These are phyloP conservation scores for Drosophila pruinosa DNA, from an alignment of 1,140 invertebrate genomes.

Conservation along the genomic window DNA sequence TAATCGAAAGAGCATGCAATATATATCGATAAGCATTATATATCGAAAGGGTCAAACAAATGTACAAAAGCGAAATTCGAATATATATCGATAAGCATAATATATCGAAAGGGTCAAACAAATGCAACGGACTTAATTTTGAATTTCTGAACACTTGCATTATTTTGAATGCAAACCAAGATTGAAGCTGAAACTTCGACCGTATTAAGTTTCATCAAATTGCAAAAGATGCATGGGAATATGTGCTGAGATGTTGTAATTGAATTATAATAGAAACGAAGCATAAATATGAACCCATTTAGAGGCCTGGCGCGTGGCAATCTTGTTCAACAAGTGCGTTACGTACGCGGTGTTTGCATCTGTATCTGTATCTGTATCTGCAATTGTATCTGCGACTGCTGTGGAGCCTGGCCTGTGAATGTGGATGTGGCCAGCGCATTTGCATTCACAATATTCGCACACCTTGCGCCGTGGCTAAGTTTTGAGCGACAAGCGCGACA, in stretches of 20 bases:
- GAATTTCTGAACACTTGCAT: background rate
- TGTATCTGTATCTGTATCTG: constrained; percentile 3
- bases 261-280: constrained; percentile 1
- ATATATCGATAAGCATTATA: no score
- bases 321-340: constrained; percentile 1
- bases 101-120: no score
- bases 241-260: background rate
- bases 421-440: constrained; percentile 30
- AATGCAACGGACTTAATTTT: no score
- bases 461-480: constrained; percentile 56
- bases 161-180: background rate
- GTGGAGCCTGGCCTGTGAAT: no score
- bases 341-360: constrained; percentile 8
- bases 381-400: constrained; percentile 14
- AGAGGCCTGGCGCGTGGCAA: background rate
- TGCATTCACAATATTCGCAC: constrained; percentile 60
- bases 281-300: background rate
- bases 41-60: no score
- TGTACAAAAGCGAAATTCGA: no score
- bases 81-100: no score
- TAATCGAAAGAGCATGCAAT: no score
- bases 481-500: constrained; percentile 74
- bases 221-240: background rate
- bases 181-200: background rate
- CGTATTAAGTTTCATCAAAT: background rate